Conservation (phyloP, 2,888 invertebrate genomes). For the Poecilus cupreus region DNA sequence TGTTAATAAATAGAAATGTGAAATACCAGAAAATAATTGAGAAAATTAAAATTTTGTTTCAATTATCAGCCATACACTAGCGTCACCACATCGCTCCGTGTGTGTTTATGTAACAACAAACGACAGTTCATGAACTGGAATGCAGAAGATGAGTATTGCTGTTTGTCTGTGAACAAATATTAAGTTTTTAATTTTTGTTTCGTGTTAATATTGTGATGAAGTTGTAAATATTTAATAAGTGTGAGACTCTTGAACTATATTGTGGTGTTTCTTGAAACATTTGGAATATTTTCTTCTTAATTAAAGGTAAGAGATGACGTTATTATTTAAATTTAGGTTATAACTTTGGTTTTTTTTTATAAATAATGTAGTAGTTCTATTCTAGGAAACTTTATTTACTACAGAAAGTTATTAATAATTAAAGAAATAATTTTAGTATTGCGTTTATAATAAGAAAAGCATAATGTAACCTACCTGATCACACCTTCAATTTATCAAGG, state of each 20-base stretch:
- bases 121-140: constrained; percentile 58
- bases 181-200: constrained; percentile 45
- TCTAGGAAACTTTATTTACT: not conserved
- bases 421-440: not conserved
- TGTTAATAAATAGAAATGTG: not conserved
- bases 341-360: constrained; percentile 44
- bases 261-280: constrained; percentile 19
- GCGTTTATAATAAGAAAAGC: constrained; percentile 1
- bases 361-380: not conserved
- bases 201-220: constrained; percentile 49
- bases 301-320: constrained; percentile 52
- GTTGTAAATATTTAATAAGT: constrained; percentile 47
- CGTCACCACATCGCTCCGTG: constrained; percentile 34
- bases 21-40: not conserved
- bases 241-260: constrained; percentile 7
- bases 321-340: constrained; percentile 55
- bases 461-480: constrained; percentile 47
- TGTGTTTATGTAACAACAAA: constrained; percentile 28
- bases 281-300: constrained; percentile 50
- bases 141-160: constrained; percentile 55
- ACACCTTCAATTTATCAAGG: constrained; percentile 57
- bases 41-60: not conserved
- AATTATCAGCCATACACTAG: constrained; percentile 13
- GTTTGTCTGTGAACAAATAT: constrained; percentile 52
- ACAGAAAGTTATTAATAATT: not conserved